These are phyloP conservation scores for Gouania willdenowi DNA, from an alignment of 2,797 vertebrate species.

Conservation along the genomic window DNA sequence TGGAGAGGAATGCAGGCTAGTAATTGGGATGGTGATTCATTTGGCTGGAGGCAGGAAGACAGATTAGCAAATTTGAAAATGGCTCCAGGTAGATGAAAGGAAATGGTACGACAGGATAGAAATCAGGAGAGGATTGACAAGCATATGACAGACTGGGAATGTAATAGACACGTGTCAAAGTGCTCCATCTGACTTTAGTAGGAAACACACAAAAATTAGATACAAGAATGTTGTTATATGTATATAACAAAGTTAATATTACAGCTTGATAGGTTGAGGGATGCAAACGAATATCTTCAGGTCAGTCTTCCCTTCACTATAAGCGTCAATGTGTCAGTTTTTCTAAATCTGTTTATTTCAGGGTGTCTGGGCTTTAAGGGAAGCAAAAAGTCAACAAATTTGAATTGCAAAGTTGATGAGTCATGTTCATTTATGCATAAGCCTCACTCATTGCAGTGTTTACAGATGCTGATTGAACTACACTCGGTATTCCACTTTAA, in stretches of 20 bases:
- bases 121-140: conserved; percentile 15
- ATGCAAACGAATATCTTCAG: background rate
- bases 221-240: conserved; percentile 9
- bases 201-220: conserved; percentile 32
- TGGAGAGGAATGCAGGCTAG: conserved; percentile 15
- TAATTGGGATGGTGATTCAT: conserved; percentile 40
- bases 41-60: conserved; percentile 31
- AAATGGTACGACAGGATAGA: conserved; percentile 33
- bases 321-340: background rate
- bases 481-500: no score
- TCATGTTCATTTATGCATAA: background rate
- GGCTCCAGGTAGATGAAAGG: conserved; percentile 25
- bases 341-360: background rate
- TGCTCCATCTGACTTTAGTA: no score
- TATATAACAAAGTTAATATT: conserved; percentile 30
- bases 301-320: no score
- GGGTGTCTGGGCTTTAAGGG: background rate
- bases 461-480: background rate
- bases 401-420: background rate
- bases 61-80: conserved; percentile 40
- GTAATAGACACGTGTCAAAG: conserved; percentile 31
- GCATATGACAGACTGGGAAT: no score
- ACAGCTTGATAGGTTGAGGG: background rate
- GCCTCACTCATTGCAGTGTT: background rate
- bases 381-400: background rate